Conservation (phyloP, 2,888 invertebrate species). For the Andrena trimmerana region DNA sequence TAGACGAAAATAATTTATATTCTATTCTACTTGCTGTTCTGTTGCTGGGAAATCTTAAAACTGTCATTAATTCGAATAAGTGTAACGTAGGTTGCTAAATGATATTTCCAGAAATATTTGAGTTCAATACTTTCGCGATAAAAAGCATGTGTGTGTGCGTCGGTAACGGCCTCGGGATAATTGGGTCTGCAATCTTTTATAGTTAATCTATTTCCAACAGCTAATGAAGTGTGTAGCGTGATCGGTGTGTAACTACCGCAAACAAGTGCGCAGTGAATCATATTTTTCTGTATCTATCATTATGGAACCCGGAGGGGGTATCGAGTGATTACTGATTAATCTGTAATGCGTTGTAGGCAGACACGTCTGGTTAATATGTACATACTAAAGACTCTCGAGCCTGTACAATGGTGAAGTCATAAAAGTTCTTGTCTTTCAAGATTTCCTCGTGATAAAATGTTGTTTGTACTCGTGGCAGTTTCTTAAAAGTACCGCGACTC, state of each 20-base stretch:
- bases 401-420: neutral
- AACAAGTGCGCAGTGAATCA: neutral
- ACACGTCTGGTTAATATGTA: neutral
- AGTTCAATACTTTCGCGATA: neutral
- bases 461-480: conserved; percentile 42
- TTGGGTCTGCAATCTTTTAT: neutral
- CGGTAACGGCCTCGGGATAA: neutral
- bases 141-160: neutral
- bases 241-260: neutral
- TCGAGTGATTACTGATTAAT: neutral
- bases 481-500: conserved; percentile 58
- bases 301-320: neutral
- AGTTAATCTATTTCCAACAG: neutral
- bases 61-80: neutral
- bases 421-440: conserved; percentile 6
- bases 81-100: neutral
- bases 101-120: neutral
- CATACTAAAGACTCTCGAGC: neutral
- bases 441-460: conserved; percentile 1
- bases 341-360: neutral
- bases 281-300: neutral
- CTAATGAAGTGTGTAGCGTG: neutral
- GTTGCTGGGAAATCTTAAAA: neutral
- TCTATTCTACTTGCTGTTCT: neutral
- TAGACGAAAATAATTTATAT: conserved; percentile 4